Conservation (phyloP, 2,888 invertebrate species). For the Platycheirus rosarum region DNA sequence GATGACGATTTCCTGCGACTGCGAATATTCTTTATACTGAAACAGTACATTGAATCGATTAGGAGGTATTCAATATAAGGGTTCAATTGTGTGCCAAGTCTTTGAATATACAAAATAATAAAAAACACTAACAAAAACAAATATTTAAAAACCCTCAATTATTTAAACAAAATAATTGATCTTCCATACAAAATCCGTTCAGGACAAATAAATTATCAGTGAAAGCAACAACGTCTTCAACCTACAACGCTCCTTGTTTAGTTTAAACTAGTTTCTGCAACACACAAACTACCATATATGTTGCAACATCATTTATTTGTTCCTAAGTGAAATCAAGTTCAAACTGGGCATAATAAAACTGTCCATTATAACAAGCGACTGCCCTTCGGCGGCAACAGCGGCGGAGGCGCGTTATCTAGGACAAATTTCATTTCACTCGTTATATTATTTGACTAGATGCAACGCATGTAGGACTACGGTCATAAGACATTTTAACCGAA, state of each 20-base stretch:
- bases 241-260: neutral
- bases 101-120: too few species aligned
- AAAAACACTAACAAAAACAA: too few species aligned
- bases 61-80: too few species aligned
- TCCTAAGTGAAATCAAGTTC: constrained; percentile 39
- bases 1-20: too few species aligned
- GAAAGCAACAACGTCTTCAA: neutral
- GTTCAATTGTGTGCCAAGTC: too few species aligned
- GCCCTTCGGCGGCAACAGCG: too few species aligned
- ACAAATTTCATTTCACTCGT: constrained; percentile 44
- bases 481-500: constrained; percentile 46
- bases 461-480: constrained; percentile 16
- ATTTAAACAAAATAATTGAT: too few species aligned
- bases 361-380: constrained; percentile 18
- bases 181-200: too few species aligned
- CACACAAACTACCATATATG: constrained; percentile 3
- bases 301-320: constrained; percentile 11
- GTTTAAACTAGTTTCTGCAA: neutral
- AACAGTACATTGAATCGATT: too few species aligned
- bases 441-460: constrained; percentile 25
- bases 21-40: too few species aligned
- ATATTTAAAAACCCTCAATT: too few species aligned
- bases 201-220: neutral
- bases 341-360: constrained; percentile 25
- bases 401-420: constrained; percentile 39